Percentiles rank a stretch among this genome's conserved stretches.
Conservation (phyloP, 2,888 invertebrate species). For the Apotomis turbidana region DNA sequence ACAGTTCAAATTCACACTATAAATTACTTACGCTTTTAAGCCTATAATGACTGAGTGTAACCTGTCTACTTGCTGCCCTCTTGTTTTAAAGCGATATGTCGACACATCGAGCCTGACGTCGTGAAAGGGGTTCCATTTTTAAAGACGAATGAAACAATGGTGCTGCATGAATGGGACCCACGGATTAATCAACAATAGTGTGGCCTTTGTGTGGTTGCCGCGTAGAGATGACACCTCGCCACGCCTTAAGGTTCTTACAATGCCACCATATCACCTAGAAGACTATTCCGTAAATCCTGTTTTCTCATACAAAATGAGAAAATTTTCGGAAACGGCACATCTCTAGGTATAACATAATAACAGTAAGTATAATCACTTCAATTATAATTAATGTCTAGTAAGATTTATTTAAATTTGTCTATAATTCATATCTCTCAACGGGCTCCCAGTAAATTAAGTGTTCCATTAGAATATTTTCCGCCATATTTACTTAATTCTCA, state of each 20-base stretch:
- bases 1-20: conserved; percentile 5
- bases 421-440: too few relatives aligned
- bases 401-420: too few relatives aligned
- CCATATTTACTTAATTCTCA: too few relatives aligned
- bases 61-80: conserved; percentile 1
- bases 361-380: too few relatives aligned
- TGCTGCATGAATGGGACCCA: conserved; percentile 70
- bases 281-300: too few relatives aligned
- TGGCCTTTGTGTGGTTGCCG: conserved; percentile 51
- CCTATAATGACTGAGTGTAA: background rate
- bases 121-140: conserved; percentile 69
- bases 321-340: too few relatives aligned
- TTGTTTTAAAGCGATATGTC: conserved; percentile 14
- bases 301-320: too few relatives aligned
- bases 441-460: too few relatives aligned
- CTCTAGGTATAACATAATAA: too few relatives aligned
- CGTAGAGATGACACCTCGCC: conserved; percentile 26
- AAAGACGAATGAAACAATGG: conserved; percentile 69
- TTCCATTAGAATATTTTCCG: too few relatives aligned
- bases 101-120: conserved; percentile 45
- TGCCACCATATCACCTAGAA: background rate
- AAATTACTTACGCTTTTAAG: background rate
- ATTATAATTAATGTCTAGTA: too few relatives aligned
- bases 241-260: conserved; percentile 6
- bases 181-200: conserved; percentile 71